These are phyloP conservation scores for Eupithecia tripunctaria DNA, from an alignment of 2,888 invertebrate species.

Conservation along the genomic window DNA sequence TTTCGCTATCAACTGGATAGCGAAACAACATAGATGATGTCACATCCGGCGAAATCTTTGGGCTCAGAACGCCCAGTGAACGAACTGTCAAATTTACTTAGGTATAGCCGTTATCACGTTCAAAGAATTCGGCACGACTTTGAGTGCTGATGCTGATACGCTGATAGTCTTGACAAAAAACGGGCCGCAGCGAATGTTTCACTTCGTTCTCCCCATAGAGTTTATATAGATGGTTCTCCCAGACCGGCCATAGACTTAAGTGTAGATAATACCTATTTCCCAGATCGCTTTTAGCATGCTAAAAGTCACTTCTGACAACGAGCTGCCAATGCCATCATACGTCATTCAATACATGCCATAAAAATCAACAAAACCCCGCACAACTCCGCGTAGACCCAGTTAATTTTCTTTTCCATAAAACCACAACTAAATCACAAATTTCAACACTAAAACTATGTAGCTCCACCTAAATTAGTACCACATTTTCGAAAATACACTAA, in stretches of 20 bases:
- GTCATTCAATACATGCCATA: neutral
- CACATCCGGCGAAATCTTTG: too few relatives aligned
- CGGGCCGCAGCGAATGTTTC: too few relatives aligned
- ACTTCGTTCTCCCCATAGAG: too few relatives aligned
- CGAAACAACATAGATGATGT: too few relatives aligned
- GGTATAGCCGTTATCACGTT: too few relatives aligned
- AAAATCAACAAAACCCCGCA: neutral
- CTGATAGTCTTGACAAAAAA: too few relatives aligned
- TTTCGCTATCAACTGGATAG: too few relatives aligned
- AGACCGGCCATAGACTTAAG: neutral
- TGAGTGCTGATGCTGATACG: too few relatives aligned
- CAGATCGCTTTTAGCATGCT: neutral
- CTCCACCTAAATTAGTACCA: neutral
- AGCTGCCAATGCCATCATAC: neutral
- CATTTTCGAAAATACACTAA: conserved; percentile 9
- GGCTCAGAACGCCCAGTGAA: too few relatives aligned
- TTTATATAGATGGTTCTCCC: too few relatives aligned
- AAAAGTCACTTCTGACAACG: neutral
- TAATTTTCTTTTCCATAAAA: neutral
- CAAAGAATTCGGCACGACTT: too few relatives aligned
- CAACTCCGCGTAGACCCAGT: neutral
- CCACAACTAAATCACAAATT: conserved; percentile 5
- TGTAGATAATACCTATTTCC: neutral
- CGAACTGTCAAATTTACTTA: too few relatives aligned
- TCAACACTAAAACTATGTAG: neutral